A percentile compares a stretch with the other conserved stretches of the same genome.
Conservation (phyloP, 2,797 vertebrate species). For the Chiroxiphia lanceolata region DNA sequence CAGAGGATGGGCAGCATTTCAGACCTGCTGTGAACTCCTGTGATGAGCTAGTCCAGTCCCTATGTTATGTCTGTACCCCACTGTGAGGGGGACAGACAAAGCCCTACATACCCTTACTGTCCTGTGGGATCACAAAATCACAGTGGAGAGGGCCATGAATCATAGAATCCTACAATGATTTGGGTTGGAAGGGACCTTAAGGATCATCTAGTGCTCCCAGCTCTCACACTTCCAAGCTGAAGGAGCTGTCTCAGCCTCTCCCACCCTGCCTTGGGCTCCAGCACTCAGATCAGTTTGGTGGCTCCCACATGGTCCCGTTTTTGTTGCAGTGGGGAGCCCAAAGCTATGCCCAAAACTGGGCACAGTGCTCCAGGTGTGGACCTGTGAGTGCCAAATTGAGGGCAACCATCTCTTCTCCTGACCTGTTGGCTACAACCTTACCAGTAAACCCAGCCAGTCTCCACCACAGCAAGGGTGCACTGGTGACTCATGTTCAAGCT, state of each 20-base stretch:
- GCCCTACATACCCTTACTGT: not conserved
- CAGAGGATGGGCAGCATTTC: not conserved
- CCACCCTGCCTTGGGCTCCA: not conserved
- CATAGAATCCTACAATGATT: not conserved
- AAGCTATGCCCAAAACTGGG: fast-evolving
- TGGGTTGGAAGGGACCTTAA: not conserved
- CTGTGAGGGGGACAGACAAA: not conserved
- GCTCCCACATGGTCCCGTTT: not conserved
- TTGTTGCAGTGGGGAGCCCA: not conserved
- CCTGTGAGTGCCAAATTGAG: fast-evolving
- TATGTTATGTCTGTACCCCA: not conserved
- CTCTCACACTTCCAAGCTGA: not conserved
- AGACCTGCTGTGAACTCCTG: fast-evolving
- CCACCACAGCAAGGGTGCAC: not conserved
- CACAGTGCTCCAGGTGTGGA: not conserved
- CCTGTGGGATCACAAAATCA: not conserved
- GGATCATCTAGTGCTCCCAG: not conserved
- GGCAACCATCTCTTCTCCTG: not conserved
- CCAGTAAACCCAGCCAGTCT: not conserved
- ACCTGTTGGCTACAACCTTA: not conserved
- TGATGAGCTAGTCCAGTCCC: not conserved
- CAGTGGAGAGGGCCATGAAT: not conserved
- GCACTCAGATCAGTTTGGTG: not conserved
- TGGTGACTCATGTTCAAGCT: not conserved
- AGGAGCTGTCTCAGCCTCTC: not conserved